Conservation (phyloP, 2,113 vertebrate species). For the Elgaria multicarinata region DNA sequence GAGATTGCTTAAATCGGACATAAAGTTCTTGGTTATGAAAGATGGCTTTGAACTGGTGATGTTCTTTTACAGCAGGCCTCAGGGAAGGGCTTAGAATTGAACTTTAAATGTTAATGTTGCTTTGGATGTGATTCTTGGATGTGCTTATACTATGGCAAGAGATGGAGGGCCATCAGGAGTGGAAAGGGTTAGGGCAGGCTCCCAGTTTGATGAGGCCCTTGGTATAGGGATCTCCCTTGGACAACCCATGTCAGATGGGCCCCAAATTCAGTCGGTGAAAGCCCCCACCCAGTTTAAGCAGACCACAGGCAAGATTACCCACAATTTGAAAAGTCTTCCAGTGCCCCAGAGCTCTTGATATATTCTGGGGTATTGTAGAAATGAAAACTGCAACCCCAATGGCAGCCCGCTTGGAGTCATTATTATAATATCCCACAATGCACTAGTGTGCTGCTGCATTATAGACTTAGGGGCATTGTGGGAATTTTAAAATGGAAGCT, state of each 20-base stretch:
- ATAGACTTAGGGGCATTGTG: no score
- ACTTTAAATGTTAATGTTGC: not conserved
- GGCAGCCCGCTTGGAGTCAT: not conserved
- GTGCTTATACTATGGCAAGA: not conserved
- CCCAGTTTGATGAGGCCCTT: not conserved
- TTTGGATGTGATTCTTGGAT: fast-evolving
- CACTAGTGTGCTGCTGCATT: no score
- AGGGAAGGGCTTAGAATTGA: not conserved
- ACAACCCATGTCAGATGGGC: not conserved
- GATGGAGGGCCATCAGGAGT: no score
- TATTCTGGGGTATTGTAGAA: not conserved
- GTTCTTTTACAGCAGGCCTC: not conserved
- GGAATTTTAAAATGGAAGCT: no score
- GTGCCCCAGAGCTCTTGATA: no score
- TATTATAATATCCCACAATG: not conserved
- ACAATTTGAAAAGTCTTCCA: not conserved
- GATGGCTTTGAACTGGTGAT: fast-evolving
- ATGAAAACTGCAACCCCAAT: not conserved
- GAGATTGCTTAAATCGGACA: not conserved
- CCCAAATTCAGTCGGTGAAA: not conserved
- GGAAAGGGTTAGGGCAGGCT: not conserved
- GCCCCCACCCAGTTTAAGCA: not conserved
- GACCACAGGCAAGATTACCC: not conserved
- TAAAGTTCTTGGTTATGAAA: fast-evolving
- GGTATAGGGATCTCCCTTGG: not conserved